Evolutionary conservation across 2,888 invertebrate species (phyloP).

Genomic region (Perizoma affinitatum): DNA sequence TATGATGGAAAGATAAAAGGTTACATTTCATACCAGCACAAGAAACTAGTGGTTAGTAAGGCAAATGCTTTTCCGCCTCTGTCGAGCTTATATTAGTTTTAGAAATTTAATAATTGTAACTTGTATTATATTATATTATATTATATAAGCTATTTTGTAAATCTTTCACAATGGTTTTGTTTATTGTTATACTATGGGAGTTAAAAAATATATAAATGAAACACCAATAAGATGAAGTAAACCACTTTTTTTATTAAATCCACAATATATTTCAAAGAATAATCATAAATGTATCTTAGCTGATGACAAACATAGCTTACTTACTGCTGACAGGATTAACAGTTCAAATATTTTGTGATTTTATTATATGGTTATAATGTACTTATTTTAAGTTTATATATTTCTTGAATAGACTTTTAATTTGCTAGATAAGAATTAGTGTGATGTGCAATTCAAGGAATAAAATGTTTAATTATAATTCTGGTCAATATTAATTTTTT

Average conservation of each 20-base stretch:
- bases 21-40: constrained; percentile 98
- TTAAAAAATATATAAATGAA: constrained; percentile 52
- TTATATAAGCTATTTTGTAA: too few relatives aligned
- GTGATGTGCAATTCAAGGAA: constrained; percentile 38
- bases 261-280: constrained; percentile 83
- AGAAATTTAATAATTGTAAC: neutral
- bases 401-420: constrained; percentile 22
- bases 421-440: constrained; percentile 20
- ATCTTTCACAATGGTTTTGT: too few relatives aligned
- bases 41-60: constrained; percentile 98
- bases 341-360: constrained; percentile 57
- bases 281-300: constrained; percentile 79
- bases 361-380: constrained; percentile 34
- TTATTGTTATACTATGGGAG: too few relatives aligned
- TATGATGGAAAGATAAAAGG: constrained; percentile 99
- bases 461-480: neutral
- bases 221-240: constrained; percentile 62
- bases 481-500: too few relatives aligned
- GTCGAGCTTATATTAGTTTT: constrained; percentile 81
- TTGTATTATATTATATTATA: too few relatives aligned
- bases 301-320: constrained; percentile 66
- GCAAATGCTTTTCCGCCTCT: constrained; percentile 96
- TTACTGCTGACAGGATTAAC: constrained; percentile 63
- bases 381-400: constrained; percentile 6
- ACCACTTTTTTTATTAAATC: constrained; percentile 81